A percentile compares a stretch with the other conserved stretches of the same genome.
phyloP scores from a whole-genome alignment of 53 echinoderm and acorn worm genomes.

The Pentamera pediparva region DNA sequence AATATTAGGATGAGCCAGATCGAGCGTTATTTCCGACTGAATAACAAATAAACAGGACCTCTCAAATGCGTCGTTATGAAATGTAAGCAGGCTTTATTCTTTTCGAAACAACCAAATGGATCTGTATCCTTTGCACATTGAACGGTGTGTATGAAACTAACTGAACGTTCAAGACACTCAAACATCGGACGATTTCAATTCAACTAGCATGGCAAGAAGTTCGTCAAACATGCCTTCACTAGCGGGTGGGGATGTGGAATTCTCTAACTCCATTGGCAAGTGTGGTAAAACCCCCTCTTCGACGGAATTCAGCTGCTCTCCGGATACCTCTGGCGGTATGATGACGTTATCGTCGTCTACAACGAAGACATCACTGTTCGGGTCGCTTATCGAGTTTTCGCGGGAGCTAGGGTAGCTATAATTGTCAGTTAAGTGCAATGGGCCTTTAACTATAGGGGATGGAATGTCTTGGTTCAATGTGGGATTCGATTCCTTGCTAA shows the following conservation, averaged over 20 bases:
- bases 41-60: no score
- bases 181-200: conserved; percentile 17
- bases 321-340: neutral
- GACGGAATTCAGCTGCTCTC: neutral
- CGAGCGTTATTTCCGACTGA: no score
- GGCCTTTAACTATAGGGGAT: neutral
- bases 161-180: no score
- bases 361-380: neutral
- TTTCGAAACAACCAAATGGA: no score
- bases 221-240: conserved; percentile 23
- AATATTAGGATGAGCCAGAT: no score
- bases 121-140: no score
- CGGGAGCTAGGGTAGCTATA: conserved; percentile 4
- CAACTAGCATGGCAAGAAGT: conserved; percentile 18
- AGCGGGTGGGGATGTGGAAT: neutral
- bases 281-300: neutral
- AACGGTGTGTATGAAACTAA: no score
- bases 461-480: neutral
- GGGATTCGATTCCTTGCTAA: conserved; percentile 9
- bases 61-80: no score
- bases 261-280: neutral
- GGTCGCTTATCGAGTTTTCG: conserved; percentile 12
- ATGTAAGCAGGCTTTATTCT: no score
- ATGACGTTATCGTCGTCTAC: neutral
- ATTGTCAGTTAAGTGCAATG: conserved; percentile 17